phyloP scores from a whole-genome alignment of 2,113 vertebrate species.

The Rafetus swinhoei region DNA sequence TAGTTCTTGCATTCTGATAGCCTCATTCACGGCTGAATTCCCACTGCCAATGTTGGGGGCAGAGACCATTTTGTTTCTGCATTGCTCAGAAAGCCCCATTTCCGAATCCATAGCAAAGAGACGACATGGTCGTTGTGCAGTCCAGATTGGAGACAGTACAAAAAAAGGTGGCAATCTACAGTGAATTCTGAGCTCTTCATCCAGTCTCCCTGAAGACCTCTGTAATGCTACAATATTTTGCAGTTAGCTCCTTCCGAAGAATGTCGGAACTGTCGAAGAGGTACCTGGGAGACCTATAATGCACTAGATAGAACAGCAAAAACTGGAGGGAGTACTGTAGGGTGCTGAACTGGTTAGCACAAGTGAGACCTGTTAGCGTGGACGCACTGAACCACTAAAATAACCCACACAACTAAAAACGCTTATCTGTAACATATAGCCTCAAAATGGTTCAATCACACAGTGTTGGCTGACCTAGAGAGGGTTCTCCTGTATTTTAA shows the following conservation, averaged over 20 bases:
- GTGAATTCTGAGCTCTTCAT: background rate
- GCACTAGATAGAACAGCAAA: background rate
- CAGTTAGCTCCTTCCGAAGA: accelerated
- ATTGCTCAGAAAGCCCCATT: background rate
- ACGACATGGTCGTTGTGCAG: background rate
- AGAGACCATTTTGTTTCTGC: background rate
- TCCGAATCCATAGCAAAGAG: background rate
- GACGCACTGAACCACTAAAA: accelerated
- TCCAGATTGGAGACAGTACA: accelerated
- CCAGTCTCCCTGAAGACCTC: background rate
- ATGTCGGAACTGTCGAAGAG: accelerated
- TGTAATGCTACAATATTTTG: background rate
- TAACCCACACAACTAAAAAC: accelerated
- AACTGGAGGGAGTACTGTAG: accelerated
- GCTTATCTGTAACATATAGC: background rate
- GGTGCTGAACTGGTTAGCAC: background rate
- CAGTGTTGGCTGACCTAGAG: background rate
- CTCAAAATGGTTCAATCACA: conserved; percentile 11
- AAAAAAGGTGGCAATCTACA: background rate
- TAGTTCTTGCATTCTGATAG: background rate
- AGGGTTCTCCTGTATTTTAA: background rate
- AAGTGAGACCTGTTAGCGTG: background rate
- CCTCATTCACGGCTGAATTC: background rate
- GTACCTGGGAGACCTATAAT: background rate
- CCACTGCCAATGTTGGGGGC: background rate